phyloP scores from a whole-genome alignment of 2,888 invertebrate genomes.

The Acheta domesticus region DNA sequence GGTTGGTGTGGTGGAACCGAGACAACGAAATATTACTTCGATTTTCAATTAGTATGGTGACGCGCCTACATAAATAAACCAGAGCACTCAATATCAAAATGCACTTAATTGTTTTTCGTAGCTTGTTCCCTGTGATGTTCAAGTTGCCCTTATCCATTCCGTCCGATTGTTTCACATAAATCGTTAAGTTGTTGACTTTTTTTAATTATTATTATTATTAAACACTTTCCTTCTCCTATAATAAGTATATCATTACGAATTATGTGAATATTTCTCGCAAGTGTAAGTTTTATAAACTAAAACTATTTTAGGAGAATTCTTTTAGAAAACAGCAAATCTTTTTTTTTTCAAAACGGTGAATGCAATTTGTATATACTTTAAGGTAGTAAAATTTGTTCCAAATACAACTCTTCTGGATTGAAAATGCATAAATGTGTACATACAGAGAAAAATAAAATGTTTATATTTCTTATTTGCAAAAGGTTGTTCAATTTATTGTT shows the following conservation, averaged over 20 bases:
- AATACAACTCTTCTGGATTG: neutral
- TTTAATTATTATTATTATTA: too few species aligned
- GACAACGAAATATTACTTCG: too few species aligned
- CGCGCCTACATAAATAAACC: too few species aligned
- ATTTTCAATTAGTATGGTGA: too few species aligned
- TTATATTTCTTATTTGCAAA: neutral
- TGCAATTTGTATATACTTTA: neutral
- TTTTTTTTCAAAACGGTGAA: slow-evolving; percentile 19
- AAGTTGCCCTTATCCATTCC: too few species aligned
- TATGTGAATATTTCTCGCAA: slow-evolving; percentile 29
- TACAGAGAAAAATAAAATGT: slow-evolving; percentile 18
- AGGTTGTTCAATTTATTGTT: neutral
- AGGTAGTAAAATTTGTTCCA: neutral
- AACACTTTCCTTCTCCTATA: too few species aligned
- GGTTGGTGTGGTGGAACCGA: too few species aligned
- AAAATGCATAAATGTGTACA: neutral
- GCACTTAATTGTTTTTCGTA: too few species aligned
- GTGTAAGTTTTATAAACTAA: slow-evolving; percentile 33
- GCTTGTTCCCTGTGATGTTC: too few species aligned
- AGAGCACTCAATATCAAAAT: too few species aligned
- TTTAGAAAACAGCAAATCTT: neutral
- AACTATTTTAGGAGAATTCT: slow-evolving; percentile 20
- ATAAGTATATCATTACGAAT: neutral
- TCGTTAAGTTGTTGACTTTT: too few species aligned
- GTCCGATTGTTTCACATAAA: too few species aligned